Conservation (phyloP, 2,797 vertebrate species). For the Microchirus variegatus region DNA sequence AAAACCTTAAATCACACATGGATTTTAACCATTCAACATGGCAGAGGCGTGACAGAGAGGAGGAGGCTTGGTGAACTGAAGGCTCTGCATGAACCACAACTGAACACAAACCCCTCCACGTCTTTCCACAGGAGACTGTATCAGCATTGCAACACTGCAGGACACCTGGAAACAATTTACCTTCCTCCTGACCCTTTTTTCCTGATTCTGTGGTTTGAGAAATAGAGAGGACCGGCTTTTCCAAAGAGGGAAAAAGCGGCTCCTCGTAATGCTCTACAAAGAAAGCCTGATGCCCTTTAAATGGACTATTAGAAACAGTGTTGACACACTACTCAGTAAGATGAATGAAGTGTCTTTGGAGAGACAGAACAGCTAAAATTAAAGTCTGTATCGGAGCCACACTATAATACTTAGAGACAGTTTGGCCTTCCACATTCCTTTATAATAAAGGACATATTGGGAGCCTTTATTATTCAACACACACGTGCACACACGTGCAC, state of each 20-base stretch:
- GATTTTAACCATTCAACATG: constrained; percentile 33
- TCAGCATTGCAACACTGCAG: constrained; percentile 66
- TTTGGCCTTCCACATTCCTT: constrained; percentile 52
- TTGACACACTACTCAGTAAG: constrained; percentile 75
- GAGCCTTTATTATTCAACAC: constrained; percentile 40
- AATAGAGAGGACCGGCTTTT: constrained; percentile 71
- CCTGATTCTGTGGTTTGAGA: constrained; percentile 77
- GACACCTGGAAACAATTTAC: constrained; percentile 87
- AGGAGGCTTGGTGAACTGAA: constrained; percentile 40
- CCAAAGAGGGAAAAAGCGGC: constrained; percentile 79
- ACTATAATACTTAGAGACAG: constrained; percentile 53
- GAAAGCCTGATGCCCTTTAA: constrained; percentile 76
- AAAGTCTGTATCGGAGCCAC: constrained; percentile 49
- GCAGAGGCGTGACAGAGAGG: constrained; percentile 6
- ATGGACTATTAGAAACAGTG: constrained; percentile 69
- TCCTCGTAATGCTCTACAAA: constrained; percentile 80
- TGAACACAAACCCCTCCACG: constrained; percentile 45
- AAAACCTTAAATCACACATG: constrained; percentile 12
- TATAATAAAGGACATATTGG: constrained; percentile 58
- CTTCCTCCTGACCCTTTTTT: constrained; percentile 70
- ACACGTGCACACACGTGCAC: not conserved
- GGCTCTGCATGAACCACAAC: constrained; percentile 55
- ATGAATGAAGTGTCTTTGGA: constrained; percentile 73
- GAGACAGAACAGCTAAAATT: constrained; percentile 63
- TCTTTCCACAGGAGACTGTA: constrained; percentile 65